Percentiles rank a stretch among this genome's conserved stretches.
Evolutionary conservation across 2,797 vertebrate genomes (phyloP).

Genomic region (Sebastes iracundus): DNA sequence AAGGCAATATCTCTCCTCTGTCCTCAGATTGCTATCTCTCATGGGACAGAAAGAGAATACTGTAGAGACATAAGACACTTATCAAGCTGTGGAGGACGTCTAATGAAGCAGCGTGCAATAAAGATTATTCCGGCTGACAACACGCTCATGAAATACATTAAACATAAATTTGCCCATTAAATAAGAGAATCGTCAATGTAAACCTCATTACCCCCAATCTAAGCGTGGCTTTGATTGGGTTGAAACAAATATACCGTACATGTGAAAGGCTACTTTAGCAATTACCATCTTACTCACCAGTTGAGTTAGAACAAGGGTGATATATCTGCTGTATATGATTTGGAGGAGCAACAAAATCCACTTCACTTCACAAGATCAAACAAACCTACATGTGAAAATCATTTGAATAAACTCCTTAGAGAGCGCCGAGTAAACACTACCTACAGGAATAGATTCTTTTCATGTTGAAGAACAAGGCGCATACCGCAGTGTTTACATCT

Average conservation of each 20-base stretch:
- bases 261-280: neutral
- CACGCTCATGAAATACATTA: constrained; percentile 26
- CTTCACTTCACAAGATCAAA: constrained; percentile 47
- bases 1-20: constrained; percentile 65
- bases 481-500: constrained; percentile 23
- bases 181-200: neutral
- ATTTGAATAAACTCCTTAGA: constrained; percentile 38
- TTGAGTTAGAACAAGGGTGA: neutral
- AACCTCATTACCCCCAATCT: constrained; percentile 1
- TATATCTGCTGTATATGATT: constrained; percentile 2
- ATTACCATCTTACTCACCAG: constrained; percentile 14
- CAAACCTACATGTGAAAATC: constrained; percentile 16
- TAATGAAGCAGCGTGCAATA: constrained; percentile 49
- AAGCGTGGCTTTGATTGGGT: constrained; percentile 9
- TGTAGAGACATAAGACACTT: constrained; percentile 47
- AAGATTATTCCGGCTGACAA: constrained; percentile 35
- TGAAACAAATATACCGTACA: neutral
- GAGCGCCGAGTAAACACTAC: constrained; percentile 13
- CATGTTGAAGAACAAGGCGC: constrained; percentile 30
- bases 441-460: constrained; percentile 52
- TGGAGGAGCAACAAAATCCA: constrained; percentile 10
- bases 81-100: constrained; percentile 25
- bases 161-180: constrained; percentile 12
- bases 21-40: constrained; percentile 68
- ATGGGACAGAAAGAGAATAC: constrained; percentile 63